These are phyloP conservation scores for Melanerpes aurifrons DNA, from an alignment of 2,113 vertebrate genomes.

Conservation along the genomic window DNA sequence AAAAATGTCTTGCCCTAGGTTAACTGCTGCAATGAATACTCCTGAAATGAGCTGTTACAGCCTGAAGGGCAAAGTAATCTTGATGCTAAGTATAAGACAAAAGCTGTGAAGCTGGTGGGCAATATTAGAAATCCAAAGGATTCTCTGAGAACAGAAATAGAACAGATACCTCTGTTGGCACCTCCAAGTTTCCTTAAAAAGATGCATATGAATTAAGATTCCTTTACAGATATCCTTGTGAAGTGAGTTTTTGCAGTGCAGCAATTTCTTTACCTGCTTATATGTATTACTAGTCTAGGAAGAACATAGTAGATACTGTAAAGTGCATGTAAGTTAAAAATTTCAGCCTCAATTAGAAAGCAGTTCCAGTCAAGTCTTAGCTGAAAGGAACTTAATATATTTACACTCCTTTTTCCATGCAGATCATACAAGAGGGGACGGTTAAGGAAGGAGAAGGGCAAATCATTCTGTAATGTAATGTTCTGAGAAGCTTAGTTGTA, in stretches of 20 bases:
- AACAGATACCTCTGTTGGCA: not conserved
- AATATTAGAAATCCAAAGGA: not conserved
- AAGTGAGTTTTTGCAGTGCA: not conserved
- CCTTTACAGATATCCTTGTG: not conserved
- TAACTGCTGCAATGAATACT: not conserved
- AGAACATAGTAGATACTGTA: not conserved
- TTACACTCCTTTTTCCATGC: not conserved
- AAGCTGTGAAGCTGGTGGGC: not conserved
- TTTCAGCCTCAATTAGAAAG: not conserved
- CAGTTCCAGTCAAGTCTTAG: not conserved
- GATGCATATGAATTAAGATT: not conserved
- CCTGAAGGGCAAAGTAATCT: not conserved
- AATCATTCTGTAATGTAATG: fast-evolving
- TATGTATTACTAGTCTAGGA: not conserved
- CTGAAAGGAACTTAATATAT: not conserved
- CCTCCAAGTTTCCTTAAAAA: not conserved
- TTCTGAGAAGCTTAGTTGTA: not conserved
- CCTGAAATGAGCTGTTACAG: not conserved
- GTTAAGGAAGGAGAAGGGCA: not conserved
- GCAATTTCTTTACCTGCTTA: not conserved
- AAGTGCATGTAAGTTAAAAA: not conserved
- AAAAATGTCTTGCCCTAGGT: not conserved
- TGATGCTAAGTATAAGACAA: not conserved
- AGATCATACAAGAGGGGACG: not conserved
- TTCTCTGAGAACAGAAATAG: not conserved